phyloP scores from a whole-genome alignment of 2,797 vertebrate species.

The Esox lucius region DNA sequence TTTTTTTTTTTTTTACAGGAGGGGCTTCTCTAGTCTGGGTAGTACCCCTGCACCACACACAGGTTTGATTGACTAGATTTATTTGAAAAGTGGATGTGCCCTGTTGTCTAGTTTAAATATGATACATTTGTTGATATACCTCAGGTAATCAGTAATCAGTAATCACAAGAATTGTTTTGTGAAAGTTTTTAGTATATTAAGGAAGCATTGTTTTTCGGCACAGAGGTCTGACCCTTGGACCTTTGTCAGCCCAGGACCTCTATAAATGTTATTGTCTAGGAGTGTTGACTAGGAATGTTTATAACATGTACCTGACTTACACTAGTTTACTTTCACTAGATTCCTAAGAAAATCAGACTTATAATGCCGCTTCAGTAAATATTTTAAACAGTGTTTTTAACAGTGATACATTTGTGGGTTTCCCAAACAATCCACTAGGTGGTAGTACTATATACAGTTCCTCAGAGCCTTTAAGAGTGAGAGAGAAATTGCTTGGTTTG shows the following conservation, averaged over 20 bases:
- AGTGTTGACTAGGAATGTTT: slow-evolving; percentile 32
- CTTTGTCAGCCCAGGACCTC: background rate
- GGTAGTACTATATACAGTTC: background rate
- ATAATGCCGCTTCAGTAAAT: too few relatives aligned
- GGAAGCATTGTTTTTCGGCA: background rate
- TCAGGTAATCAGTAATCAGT: background rate
- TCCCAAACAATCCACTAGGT: slow-evolving; percentile 1
- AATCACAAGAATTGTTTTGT: background rate
- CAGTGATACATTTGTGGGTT: background rate
- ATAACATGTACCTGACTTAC: background rate
- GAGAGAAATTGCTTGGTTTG: background rate
- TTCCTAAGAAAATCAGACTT: background rate
- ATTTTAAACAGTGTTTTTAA: background rate
- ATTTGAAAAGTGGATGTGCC: too few relatives aligned
- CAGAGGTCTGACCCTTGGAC: background rate
- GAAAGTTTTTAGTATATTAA: background rate
- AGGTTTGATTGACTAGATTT: too few relatives aligned
- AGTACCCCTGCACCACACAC: too few relatives aligned
- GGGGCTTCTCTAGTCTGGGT: too few relatives aligned
- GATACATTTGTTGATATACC: too few relatives aligned
- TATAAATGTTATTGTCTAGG: slow-evolving; percentile 9
- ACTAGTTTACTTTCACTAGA: too few relatives aligned
- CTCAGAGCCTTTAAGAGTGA: background rate
- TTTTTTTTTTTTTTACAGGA: too few relatives aligned
- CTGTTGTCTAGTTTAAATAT: too few relatives aligned